Evolutionary conservation across 1,140 invertebrate species (phyloP).

Genomic region (Macrocentrus cingulum): DNA sequence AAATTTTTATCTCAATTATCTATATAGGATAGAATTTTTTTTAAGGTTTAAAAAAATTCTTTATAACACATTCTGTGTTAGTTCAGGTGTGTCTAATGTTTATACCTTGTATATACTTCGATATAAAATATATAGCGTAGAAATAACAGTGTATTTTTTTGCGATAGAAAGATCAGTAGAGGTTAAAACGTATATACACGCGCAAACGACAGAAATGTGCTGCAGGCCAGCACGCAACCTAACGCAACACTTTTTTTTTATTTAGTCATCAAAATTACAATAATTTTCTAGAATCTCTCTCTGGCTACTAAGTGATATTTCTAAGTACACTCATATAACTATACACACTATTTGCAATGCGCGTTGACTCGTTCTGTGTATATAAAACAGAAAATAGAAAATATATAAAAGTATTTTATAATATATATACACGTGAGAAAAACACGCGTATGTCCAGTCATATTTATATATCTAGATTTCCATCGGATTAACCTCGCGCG

Average conservation of each 20-base stretch:
- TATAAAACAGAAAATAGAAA: background rate
- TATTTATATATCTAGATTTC: conserved; percentile 20
- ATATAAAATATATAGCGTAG: too few species aligned
- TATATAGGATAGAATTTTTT: too few species aligned
- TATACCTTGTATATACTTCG: too few species aligned
- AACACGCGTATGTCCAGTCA: background rate
- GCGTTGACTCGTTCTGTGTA: too few species aligned
- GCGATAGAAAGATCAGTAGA: too few species aligned
- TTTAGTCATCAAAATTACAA: conserved; percentile 18
- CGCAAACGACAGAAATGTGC: background rate
- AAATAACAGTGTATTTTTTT: too few species aligned
- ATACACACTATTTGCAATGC: background rate
- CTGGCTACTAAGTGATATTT: conserved; percentile 20
- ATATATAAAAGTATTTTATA: background rate
- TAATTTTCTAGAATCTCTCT: conserved; percentile 14
- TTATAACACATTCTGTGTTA: too few species aligned
- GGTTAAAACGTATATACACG: too few species aligned
- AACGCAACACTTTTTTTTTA: conserved; percentile 2
- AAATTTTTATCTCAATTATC: too few species aligned
- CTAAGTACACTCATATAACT: conserved; percentile 6
- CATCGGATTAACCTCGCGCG: conserved; percentile 26
- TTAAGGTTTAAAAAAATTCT: too few species aligned
- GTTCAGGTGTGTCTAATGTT: too few species aligned
- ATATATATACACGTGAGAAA: background rate
- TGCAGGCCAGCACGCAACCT: conserved; percentile 17